A percentile compares a stretch with the other conserved stretches of the same genome.
Conservation (phyloP, 2,113 vertebrate genomes). For the Ochotona princeps region DNA sequence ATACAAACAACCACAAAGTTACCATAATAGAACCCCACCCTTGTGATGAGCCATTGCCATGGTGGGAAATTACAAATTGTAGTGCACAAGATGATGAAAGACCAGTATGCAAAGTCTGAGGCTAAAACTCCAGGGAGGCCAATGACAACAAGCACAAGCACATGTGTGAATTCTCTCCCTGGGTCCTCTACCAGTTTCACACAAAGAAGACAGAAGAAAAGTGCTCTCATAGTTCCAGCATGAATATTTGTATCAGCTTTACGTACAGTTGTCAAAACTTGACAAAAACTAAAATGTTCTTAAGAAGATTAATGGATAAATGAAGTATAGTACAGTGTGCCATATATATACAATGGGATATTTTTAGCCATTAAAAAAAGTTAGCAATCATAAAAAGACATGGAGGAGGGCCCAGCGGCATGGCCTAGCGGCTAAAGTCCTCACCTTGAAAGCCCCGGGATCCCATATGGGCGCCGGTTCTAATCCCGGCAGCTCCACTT, state of each 20-base stretch:
- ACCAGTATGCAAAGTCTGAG: background rate
- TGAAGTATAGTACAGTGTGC: background rate
- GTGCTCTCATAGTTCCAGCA: background rate
- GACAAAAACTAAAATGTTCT: background rate
- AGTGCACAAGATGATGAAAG: background rate
- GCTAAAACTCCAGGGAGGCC: background rate
- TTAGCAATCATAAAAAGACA: background rate
- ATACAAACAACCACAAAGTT: background rate
- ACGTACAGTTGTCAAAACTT: background rate
- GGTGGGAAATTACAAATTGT: background rate
- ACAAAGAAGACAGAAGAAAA: background rate
- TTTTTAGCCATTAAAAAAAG: background rate
- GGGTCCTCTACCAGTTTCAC: background rate
- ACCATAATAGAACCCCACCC: background rate
- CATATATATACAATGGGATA: background rate
- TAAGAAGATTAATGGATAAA: background rate
- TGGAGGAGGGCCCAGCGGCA: no score
- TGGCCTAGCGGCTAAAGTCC: no score
- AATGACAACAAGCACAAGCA: background rate
- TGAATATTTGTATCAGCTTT: background rate
- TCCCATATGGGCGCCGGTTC: no score
- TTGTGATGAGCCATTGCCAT: background rate
- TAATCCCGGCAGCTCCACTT: no score
- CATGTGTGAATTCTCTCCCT: background rate
- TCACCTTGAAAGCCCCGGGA: no score